Conservation (phyloP, 2,797 vertebrate species). For the Cygnus olor region DNA sequence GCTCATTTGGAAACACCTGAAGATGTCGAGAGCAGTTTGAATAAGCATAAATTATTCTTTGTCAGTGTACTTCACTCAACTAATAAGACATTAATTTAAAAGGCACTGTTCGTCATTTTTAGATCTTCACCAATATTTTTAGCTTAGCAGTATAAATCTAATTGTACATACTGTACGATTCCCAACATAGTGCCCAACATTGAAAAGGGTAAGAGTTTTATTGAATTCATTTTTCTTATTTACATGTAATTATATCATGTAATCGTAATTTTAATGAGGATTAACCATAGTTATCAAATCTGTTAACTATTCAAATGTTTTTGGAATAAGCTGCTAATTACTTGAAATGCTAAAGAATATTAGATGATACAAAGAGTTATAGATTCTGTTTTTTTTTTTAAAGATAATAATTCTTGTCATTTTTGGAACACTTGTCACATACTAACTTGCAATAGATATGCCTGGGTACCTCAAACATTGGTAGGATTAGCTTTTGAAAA, state of each 20-base stretch:
- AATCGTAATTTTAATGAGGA: conserved; percentile 86
- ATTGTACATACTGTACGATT: conserved; percentile 81
- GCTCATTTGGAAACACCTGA: conserved; percentile 96
- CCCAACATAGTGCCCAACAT: conserved; percentile 76
- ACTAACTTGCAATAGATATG: conserved; percentile 12
- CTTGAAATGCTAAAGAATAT: conserved; percentile 77
- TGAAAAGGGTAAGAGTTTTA: conserved; percentile 79
- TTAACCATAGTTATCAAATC: conserved; percentile 81
- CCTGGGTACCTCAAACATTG: conserved; percentile 1
- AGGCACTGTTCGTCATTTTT: conserved; percentile 87
- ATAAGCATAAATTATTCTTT: conserved; percentile 89
- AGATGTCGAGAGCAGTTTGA: conserved; percentile 87
- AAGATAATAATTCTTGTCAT: conserved; percentile 46
- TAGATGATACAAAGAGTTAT: conserved; percentile 73
- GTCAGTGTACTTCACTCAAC: conserved; percentile 89
- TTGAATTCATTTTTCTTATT: conserved; percentile 85
- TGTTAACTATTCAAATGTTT: conserved; percentile 83
- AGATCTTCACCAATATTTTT: conserved; percentile 85
- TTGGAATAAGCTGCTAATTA: conserved; percentile 82
- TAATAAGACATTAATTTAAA: conserved; percentile 91
- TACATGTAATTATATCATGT: conserved; percentile 84
- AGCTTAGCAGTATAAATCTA: conserved; percentile 82
- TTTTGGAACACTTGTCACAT: conserved; percentile 39
- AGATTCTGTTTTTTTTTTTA: conserved; percentile 55
- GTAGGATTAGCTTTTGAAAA: conserved; percentile 50